A percentile compares a stretch with the other conserved stretches of the same genome.
These are phyloP conservation scores for Monopterus albus DNA, from an alignment of 2,113 vertebrate genomes.

Conservation along the genomic window DNA sequence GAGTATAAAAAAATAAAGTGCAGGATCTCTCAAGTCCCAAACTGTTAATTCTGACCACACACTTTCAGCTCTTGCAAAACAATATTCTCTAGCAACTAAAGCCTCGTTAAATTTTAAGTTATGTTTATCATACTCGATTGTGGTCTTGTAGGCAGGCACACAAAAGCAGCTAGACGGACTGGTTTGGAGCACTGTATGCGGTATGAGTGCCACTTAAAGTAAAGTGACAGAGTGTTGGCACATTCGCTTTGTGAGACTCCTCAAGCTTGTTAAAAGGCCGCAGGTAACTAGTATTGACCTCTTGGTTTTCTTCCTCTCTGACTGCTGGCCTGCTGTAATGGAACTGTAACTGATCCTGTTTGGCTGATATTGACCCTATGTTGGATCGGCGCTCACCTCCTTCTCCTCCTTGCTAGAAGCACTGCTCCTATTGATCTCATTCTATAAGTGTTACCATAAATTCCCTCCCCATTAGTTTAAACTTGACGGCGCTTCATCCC, in stretches of 20 bases:
- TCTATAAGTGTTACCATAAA: constrained; percentile 85
- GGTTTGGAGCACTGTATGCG: too few relatives aligned
- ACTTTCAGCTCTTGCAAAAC: too few relatives aligned
- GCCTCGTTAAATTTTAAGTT: too few relatives aligned
- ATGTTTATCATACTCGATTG: too few relatives aligned
- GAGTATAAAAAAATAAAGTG: too few relatives aligned
- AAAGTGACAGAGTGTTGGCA: neutral
- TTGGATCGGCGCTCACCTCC: constrained; percentile 22
- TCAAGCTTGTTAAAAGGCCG: constrained; percentile 28
- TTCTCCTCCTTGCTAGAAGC: constrained; percentile 55
- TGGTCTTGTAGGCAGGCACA: neutral
- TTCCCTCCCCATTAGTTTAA: constrained; percentile 77
- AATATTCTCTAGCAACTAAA: too few relatives aligned
- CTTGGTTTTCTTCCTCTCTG: constrained; percentile 9
- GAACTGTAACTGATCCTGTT: constrained; percentile 60
- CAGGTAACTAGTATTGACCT: constrained; percentile 52
- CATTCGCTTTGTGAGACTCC: constrained; percentile 18
- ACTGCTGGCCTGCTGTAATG: neutral
- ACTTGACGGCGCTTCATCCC: constrained; percentile 50
- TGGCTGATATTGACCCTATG: constrained; percentile 62
- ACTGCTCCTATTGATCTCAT: constrained; percentile 76
- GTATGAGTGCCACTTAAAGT: neutral
- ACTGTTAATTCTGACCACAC: too few relatives aligned
- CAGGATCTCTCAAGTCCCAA: too few relatives aligned
- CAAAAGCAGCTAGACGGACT: neutral